phyloP scores from a whole-genome alignment of 2,797 vertebrate genomes.

The Aselliscus stoliczkanus region DNA sequence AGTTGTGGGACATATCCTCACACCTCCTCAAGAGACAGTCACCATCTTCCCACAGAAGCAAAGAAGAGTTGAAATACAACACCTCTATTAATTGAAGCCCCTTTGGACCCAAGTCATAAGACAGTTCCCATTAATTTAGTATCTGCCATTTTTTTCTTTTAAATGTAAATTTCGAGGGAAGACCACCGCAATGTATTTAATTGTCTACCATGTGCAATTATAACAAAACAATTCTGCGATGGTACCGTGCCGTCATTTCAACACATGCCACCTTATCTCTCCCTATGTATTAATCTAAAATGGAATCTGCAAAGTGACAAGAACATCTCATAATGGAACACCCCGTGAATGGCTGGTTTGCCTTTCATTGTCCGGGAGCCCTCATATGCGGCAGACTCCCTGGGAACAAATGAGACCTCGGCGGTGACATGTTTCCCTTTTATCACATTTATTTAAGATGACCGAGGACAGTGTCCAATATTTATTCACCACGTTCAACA shows the following conservation, averaged over 20 bases:
- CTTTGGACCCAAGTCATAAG: neutral
- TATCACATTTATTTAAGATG: conserved; percentile 70
- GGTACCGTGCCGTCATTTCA: neutral
- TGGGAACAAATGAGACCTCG: conserved; percentile 57
- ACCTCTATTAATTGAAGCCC: neutral
- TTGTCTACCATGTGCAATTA: neutral
- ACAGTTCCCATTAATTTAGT: neutral
- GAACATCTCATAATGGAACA: neutral
- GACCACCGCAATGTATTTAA: neutral
- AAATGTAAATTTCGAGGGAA: neutral
- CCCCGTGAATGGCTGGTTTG: neutral
- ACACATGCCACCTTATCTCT: neutral
- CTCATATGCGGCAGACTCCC: neutral
- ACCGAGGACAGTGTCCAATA: conserved; percentile 66
- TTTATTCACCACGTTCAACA: conserved; percentile 67
- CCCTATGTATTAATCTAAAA: conserved; percentile 15
- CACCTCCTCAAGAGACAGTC: neutral
- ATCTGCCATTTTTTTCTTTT: neutral
- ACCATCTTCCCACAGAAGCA: neutral
- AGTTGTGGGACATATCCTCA: neutral
- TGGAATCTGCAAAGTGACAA: conserved; percentile 35
- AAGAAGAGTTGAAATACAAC: neutral
- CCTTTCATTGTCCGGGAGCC: neutral
- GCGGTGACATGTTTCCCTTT: conserved; percentile 59
- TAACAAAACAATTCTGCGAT: neutral